phyloP scores from a whole-genome alignment of 2,113 vertebrate species.

The Casuarius casuarius region DNA sequence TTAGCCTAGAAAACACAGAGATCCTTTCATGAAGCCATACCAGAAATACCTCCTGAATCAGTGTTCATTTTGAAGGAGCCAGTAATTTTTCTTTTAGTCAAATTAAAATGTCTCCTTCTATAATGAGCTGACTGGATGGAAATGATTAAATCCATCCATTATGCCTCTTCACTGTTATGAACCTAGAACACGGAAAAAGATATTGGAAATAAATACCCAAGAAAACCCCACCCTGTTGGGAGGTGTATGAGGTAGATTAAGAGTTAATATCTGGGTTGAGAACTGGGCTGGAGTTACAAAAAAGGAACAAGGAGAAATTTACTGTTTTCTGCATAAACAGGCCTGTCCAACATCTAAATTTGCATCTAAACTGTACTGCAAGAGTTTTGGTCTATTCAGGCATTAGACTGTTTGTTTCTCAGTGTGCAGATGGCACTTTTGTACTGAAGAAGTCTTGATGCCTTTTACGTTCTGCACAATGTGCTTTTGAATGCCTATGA shows the following conservation, averaged over 20 bases:
- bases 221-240: not conserved
- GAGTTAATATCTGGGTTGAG: constrained; percentile 37
- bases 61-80: not conserved
- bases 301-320: not conserved
- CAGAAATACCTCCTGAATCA: not conserved
- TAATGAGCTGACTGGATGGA: not conserved
- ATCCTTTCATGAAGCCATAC: not conserved
- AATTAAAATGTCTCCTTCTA: not conserved
- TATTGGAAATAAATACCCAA: not conserved
- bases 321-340: not conserved
- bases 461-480: not conserved
- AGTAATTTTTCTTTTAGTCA: constrained; percentile 7
- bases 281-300: not conserved
- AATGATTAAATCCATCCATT: constrained; percentile 26
- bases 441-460: not conserved
- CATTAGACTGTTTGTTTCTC: not conserved
- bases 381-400: not conserved
- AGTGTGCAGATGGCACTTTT: not conserved
- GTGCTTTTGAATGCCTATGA: not conserved
- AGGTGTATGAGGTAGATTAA: constrained; percentile 14
- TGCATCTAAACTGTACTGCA: not conserved
- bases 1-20: not conserved
- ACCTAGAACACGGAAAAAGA: not conserved
- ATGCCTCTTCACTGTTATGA: not conserved
- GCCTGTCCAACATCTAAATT: not conserved